Evolutionary conservation across 1,140 invertebrate species (phyloP).

Genomic region (Vanessa atalanta): DNA sequence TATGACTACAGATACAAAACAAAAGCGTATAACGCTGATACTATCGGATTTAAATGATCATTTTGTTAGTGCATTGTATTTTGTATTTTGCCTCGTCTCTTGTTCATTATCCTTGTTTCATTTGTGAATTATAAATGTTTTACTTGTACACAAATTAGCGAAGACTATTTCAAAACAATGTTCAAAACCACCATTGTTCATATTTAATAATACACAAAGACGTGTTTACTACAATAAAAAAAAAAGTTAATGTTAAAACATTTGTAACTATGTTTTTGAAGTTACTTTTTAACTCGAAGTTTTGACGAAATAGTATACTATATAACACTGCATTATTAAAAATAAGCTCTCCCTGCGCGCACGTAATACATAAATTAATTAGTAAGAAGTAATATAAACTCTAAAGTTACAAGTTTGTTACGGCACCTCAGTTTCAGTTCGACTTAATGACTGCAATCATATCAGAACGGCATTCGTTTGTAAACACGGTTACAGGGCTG

Average conservation of each 20-base stretch:
- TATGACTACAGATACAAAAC: constrained; percentile 49
- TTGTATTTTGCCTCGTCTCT: not conserved
- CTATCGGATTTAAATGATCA: constrained; percentile 32
- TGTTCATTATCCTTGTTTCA: constrained; percentile 4
- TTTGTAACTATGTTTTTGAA: not conserved
- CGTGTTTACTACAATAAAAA: too few relatives aligned
- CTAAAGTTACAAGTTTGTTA: constrained; percentile 7
- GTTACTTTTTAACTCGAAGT: not conserved
- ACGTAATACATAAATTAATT: constrained; percentile 27
- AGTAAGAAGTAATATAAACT: constrained; percentile 16
- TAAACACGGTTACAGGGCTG: constrained; percentile 49
- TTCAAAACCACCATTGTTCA: not conserved
- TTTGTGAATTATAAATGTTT: constrained; percentile 1
- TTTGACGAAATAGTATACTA: not conserved
- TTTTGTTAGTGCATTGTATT: constrained; percentile 24
- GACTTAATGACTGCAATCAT: constrained; percentile 43
- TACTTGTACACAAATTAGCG: constrained; percentile 2
- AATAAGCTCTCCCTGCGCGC: constrained; percentile 13
- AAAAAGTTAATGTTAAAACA: not conserved
- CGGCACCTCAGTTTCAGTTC: constrained; percentile 4
- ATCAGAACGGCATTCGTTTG: constrained; percentile 45
- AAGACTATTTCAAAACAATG: not conserved
- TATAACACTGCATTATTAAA: constrained; percentile 15
- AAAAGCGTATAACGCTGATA: constrained; percentile 38
- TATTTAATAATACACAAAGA: too few relatives aligned